Conservation (phyloP, 2,888 invertebrate species). For the Agelastica alni region DNA sequence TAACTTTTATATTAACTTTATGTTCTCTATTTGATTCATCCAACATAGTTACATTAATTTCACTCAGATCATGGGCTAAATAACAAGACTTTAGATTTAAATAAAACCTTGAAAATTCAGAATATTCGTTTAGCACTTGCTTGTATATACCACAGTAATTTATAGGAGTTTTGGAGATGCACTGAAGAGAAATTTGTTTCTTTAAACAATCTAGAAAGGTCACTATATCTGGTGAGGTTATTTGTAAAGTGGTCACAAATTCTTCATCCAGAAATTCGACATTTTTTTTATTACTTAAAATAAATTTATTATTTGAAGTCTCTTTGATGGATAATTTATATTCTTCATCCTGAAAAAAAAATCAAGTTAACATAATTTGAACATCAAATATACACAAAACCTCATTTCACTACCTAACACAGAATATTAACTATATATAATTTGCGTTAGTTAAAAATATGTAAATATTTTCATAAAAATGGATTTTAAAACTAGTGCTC, state of each 20-base stretch:
- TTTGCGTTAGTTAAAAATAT: no score
- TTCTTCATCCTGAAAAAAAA: constrained; percentile 38
- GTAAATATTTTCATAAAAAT: no score
- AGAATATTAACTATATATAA: no score
- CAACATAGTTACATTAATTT: constrained; percentile 30
- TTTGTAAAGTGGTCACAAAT: constrained; percentile 19
- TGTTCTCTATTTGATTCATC: constrained; percentile 44
- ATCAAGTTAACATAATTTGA: background rate
- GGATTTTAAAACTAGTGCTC: no score
- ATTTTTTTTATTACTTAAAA: constrained; percentile 16
- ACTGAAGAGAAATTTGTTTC: constrained; percentile 31
- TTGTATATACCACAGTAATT: constrained; percentile 34
- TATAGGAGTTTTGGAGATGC: constrained; percentile 11
- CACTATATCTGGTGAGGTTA: constrained; percentile 25
- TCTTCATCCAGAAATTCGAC: constrained; percentile 21
- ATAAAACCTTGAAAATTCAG: constrained; percentile 45
- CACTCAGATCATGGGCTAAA: constrained; percentile 39
- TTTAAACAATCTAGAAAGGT: constrained; percentile 39
- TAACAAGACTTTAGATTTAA: constrained; percentile 40
- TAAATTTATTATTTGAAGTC: constrained; percentile 21
- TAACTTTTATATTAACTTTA: constrained; percentile 37
- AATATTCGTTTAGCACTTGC: constrained; percentile 43
- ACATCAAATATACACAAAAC: no score
- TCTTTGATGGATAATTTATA: constrained; percentile 35
- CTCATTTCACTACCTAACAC: no score